Evolutionary conservation across 2,888 invertebrate genomes (phyloP).

Genomic region (Alcis repandata): DNA sequence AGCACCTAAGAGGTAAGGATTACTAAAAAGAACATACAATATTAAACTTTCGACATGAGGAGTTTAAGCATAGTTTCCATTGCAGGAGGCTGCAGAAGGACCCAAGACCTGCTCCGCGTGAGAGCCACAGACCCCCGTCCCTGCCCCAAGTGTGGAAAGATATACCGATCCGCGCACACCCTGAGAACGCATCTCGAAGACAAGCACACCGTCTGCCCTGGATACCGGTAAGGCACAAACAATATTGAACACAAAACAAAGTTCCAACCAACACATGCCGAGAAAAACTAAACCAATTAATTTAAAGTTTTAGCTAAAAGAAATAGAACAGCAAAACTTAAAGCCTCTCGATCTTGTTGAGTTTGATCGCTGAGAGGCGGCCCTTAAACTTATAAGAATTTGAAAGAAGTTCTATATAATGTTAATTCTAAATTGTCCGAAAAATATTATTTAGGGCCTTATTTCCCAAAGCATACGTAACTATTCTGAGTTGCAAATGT

Average conservation of each 20-base stretch:
- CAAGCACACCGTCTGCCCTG: constrained; percentile 97
- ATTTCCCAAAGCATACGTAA: too few species aligned
- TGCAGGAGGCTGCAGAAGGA: constrained; percentile 89
- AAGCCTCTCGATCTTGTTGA: too few species aligned
- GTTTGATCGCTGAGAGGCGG: too few species aligned
- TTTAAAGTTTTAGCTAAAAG: not conserved
- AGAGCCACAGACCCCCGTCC: constrained; percentile 97
- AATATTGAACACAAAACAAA: too few species aligned
- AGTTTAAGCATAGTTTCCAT: constrained; percentile 35
- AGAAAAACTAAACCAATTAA: too few species aligned
- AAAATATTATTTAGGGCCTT: too few species aligned
- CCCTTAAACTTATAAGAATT: too few species aligned
- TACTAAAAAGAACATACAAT: constrained; percentile 17
- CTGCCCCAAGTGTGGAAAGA: constrained; percentile 97
- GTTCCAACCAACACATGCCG: too few species aligned
- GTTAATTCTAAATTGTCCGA: too few species aligned
- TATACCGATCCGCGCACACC: constrained; percentile 96
- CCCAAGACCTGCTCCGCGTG: constrained; percentile 94
- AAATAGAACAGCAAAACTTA: too few species aligned
- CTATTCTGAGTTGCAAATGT: too few species aligned
- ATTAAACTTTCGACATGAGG: constrained; percentile 15
- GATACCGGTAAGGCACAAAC: constrained; percentile 87
- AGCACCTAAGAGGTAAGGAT: constrained; percentile 51
- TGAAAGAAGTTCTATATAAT: too few species aligned
- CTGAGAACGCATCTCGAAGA: constrained; percentile 96